These are phyloP conservation scores for Malurus elegans DNA, from an alignment of 2,113 vertebrate genomes.

Conservation along the genomic window DNA sequence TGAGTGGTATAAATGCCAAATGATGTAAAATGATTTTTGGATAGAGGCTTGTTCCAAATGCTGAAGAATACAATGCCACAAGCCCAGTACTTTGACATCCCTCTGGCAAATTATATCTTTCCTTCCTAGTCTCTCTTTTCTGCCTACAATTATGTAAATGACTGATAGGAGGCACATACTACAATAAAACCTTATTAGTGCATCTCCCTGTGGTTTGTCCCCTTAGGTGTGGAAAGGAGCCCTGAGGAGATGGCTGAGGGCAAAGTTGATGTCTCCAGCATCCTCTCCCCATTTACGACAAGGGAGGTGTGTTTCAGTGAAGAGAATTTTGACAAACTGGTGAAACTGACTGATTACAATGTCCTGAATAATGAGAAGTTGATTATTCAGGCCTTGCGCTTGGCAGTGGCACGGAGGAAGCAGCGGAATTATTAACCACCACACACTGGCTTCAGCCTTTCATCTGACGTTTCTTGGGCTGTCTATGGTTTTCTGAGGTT, in stretches of 20 bases:
- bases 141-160: not conserved
- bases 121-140: not conserved
- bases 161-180: not conserved
- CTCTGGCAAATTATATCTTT: not conserved
- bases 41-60: not conserved
- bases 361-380: conserved; percentile 70
- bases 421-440: not conserved
- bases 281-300: conserved; percentile 75
- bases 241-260: conserved; percentile 72
- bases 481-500: not conserved
- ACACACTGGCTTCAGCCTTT: not conserved
- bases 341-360: conserved; percentile 78
- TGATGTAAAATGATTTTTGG: not conserved
- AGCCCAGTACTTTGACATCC: not conserved
- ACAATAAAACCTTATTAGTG: not conserved
- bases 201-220: not conserved
- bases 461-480: not conserved
- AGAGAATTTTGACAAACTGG: conserved; percentile 75
- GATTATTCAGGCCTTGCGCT: conserved; percentile 68
- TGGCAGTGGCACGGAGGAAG: conserved; percentile 53
- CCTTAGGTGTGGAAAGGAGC: conserved; percentile 65
- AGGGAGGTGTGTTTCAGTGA: conserved; percentile 76
- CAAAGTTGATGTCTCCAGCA: conserved; percentile 72
- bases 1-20: not conserved
- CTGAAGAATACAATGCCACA: not conserved